These are phyloP conservation scores for Polymixis lichenea DNA, from an alignment of 2,888 invertebrate genomes.

Conservation along the genomic window DNA sequence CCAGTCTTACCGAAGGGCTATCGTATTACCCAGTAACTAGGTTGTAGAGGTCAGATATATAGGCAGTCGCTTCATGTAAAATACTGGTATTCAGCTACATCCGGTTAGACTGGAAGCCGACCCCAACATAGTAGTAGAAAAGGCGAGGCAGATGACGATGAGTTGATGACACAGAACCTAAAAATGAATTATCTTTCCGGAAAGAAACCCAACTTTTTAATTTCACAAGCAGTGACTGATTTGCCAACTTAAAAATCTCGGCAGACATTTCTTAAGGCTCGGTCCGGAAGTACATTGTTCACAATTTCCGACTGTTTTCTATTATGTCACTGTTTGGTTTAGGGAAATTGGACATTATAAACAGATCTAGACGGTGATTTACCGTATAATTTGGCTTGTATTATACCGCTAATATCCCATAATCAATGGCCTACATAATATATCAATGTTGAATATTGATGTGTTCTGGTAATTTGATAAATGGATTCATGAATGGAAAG, in stretches of 20 bases:
- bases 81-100: no score
- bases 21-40: no score
- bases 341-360: constrained; percentile 36
- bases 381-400: constrained; percentile 34
- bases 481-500: constrained; percentile 16
- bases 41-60: no score
- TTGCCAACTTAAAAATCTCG: background rate
- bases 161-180: background rate
- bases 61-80: no score
- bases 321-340: constrained; percentile 29
- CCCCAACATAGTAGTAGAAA: no score
- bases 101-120: no score
- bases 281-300: constrained; percentile 35
- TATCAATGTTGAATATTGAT: constrained; percentile 28
- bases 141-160: no score
- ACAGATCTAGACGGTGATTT: constrained; percentile 18
- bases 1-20: no score
- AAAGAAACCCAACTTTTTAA: constrained; percentile 12
- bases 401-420: constrained; percentile 27
- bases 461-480: constrained; percentile 10
- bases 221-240: constrained; percentile 34
- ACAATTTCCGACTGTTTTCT: background rate
- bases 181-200: background rate
- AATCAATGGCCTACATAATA: constrained; percentile 26
- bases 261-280: constrained; percentile 15